A percentile compares a stretch with the other conserved stretches of the same genome.
These are phyloP conservation scores for Lingula anatina DNA, from an alignment of 2,888 invertebrate genomes.

Conservation along the genomic window DNA sequence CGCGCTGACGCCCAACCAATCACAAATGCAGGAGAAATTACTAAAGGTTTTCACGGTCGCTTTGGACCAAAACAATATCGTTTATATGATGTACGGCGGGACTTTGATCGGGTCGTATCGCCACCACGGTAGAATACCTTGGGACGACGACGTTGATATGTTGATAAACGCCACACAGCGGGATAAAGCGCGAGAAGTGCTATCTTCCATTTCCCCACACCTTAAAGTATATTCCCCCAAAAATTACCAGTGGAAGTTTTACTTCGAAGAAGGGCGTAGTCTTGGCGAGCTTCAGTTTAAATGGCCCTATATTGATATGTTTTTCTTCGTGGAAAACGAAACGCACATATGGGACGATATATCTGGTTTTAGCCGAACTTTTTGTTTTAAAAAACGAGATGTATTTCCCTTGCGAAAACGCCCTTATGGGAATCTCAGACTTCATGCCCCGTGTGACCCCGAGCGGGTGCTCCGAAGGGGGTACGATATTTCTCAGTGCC, in stretches of 20 bases:
- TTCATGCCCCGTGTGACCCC: slow-evolving; percentile 14
- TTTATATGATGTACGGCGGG: slow-evolving; percentile 23
- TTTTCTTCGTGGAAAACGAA: slow-evolving; percentile 25
- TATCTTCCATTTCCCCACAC: slow-evolving; percentile 13
- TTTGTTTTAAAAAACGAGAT: slow-evolving; percentile 8
- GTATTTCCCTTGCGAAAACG: slow-evolving; percentile 14
- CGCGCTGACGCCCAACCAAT: too few relatives aligned
- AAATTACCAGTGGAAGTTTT: slow-evolving; percentile 25
- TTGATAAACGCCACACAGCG: slow-evolving; percentile 19
- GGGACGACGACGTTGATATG: slow-evolving; percentile 31
- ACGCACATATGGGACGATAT: slow-evolving; percentile 21
- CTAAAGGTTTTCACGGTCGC: slow-evolving; percentile 9
- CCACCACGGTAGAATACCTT: slow-evolving; percentile 28
- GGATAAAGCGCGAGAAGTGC: slow-evolving; percentile 9
- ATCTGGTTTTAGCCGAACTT: slow-evolving; percentile 5
- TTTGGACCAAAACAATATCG: slow-evolving; percentile 8
- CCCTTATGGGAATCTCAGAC: slow-evolving; percentile 13
- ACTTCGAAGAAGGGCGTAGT: slow-evolving; percentile 9
- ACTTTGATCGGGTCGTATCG: slow-evolving; percentile 24
- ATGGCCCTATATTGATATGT: slow-evolving; percentile 33
- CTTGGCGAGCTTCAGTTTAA: slow-evolving; percentile 18
- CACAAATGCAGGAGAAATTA: too few relatives aligned
- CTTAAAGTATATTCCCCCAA: slow-evolving; percentile 14
- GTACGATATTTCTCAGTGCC: too few relatives aligned
- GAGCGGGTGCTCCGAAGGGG: slow-evolving; percentile 2